These are phyloP conservation scores for Shinisaurus crocodilurus DNA, from an alignment of 2,113 vertebrate species.

Conservation along the genomic window DNA sequence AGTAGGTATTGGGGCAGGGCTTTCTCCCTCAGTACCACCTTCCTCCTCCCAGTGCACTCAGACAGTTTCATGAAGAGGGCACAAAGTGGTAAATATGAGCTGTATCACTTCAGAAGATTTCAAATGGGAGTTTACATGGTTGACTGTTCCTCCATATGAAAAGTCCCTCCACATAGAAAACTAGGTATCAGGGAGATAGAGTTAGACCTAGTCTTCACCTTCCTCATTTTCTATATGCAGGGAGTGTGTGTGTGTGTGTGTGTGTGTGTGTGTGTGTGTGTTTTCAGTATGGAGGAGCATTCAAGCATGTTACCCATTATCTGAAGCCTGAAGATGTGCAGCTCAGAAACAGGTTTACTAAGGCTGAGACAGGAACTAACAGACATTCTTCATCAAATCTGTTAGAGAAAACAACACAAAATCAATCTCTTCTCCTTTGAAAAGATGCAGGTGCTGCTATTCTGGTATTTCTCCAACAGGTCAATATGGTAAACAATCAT, in stretches of 20 bases:
- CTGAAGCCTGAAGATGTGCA: background rate
- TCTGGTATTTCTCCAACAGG: background rate
- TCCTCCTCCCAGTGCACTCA: background rate
- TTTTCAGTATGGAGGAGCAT: background rate
- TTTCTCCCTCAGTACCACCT: no score
- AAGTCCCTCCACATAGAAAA: background rate
- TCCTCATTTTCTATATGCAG: background rate
- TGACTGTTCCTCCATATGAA: background rate
- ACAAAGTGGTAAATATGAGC: background rate
- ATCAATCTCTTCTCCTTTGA: background rate
- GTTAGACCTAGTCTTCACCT: background rate
- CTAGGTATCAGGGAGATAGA: background rate
- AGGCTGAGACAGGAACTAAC: background rate
- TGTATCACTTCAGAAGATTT: background rate
- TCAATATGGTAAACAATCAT: background rate
- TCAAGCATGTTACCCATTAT: background rate
- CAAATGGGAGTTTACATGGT: background rate
- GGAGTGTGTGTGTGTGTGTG: no score
- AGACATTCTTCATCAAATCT: background rate
- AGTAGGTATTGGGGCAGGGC: background rate
- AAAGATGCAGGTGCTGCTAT: background rate
- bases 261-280: no score
- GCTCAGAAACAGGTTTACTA: background rate
- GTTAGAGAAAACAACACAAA: background rate
- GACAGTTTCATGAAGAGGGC: background rate